phyloP scores from a whole-genome alignment of 2,113 vertebrate genomes.

The Melanostigma gelatinosum region DNA sequence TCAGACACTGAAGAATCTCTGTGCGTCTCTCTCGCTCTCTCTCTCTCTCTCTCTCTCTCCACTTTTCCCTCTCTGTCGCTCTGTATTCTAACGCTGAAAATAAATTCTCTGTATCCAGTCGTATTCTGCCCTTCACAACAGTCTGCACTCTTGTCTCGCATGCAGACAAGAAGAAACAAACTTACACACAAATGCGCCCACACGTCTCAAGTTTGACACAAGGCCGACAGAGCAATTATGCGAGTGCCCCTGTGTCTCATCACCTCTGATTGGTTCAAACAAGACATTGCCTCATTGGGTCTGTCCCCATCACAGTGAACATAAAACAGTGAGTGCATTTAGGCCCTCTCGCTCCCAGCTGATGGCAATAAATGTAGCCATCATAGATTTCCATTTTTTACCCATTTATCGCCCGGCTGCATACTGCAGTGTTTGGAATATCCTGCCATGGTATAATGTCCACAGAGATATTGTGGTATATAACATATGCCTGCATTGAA shows the following conservation, averaged over 20 bases:
- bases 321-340: slow-evolving; percentile 47
- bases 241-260: slow-evolving; percentile 68
- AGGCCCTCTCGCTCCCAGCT: slow-evolving; percentile 20
- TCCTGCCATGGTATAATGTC: slow-evolving; percentile 23
- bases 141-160: slow-evolving; percentile 15
- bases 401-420: slow-evolving; percentile 8
- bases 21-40: slow-evolving; percentile 2
- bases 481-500: slow-evolving; percentile 26
- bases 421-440: slow-evolving; percentile 25
- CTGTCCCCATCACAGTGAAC: slow-evolving; percentile 54
- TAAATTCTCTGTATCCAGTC: slow-evolving; percentile 1
- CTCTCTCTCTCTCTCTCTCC: not conserved
- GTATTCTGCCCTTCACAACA: slow-evolving; percentile 10
- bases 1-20: slow-evolving; percentile 36
- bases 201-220: slow-evolving; percentile 55
- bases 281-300: slow-evolving; percentile 63
- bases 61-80: slow-evolving; percentile 3
- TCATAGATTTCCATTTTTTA: slow-evolving; percentile 36
- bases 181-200: not conserved
- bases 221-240: slow-evolving; percentile 72
- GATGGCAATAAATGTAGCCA: slow-evolving; percentile 31
- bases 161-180: slow-evolving; percentile 41
- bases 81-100: slow-evolving; percentile 30
- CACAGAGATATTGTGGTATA: not conserved
- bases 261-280: slow-evolving; percentile 71